Base-by-base conservation (phyloP, 2,113 vertebrate genomes). In the Seriola aureovittata region DNA sequence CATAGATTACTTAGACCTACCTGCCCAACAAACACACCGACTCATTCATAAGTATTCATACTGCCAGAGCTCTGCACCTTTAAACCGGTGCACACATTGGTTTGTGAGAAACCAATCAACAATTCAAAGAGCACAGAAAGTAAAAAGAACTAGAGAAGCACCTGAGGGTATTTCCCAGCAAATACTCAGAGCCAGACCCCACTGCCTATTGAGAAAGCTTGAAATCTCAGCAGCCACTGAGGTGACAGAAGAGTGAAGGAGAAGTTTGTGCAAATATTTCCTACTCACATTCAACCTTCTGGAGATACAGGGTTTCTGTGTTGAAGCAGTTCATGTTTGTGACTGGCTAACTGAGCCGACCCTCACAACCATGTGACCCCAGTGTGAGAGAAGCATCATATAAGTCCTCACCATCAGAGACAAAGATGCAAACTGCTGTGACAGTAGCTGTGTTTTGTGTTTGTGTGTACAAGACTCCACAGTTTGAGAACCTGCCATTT, bases 331-430 rank as follows among this genome's bases (percentile, higher is more conserved):
- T 67, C 12, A 7, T 34, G 23, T 29, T 81, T 46, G 72, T 75
- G 42, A 36, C 4, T 36, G 75, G 78, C 81, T 60, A 80, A 85
- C 82, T 62, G 62, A 84, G 79, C 21, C 59, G 73, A 86, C 85
- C 86, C 76, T 55, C 17, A n/a, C 54, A 58, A 81, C 86, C 79
- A 50, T 9, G 44, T 85, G 75, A 84, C 85, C 84, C 67, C 4
- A 8, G 68, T 75, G 72, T 77, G 65, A 66, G 75, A 82, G 80
- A 85, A 62, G 79, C 11, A 63, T 85, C 83, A 12, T 23, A 83
- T 58, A 91, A 88, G 85, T 88, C 83, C 73, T 86, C 82, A 71
- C 48, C 48, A 74, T 78, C 76, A 86, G 63, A 90, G 72, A 76
- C 70, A 59, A 50, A 48, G 19, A 48, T 25, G 52, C 36, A 85